Base-by-base conservation (phyloP, 1,140 invertebrate genomes). In the Coelopa frigida region DNA sequence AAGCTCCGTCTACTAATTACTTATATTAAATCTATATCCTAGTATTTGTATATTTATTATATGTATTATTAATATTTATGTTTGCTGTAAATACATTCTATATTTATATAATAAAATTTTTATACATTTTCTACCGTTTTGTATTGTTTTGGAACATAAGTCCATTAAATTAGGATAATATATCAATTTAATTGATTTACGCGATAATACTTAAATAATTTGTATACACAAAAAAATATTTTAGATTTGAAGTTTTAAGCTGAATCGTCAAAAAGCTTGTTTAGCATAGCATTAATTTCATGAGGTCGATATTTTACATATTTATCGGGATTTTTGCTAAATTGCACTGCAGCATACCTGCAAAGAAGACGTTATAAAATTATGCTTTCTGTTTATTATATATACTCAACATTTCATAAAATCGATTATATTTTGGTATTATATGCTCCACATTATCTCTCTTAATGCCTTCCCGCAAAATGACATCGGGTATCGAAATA, bases 311-410 rank as follows among this genome's bases (percentile, higher is more conserved):
- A 94, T 71, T 91, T 94, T 22, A 96, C 80, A 71, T 98, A 97
- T 70, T 98, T 98, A 41, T 90, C 86, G 2, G 81, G 80, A 73
- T 95, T 94, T 72, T 95, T 97, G 7, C 89, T 88, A 66, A 98
- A 98, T 15, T 81, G 78, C 21, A 85, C 71, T 18, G 68, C 61
- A 4, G 78, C 72, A 70, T 84, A 87, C 56, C 82, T 85, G 50
- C 56, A 52, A 53, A 29, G 33, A 21, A 46, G 12, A 35, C n/a
- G 37, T 22, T 22, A 24, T 5, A 24, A 24, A 45, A 37, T n/a
- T 17, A 23, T 1, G 17, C 6, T 29, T 37, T n/a, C 14, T 31
- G 12, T 46, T n/a, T 22, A 37, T 11, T 36, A 1, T 17, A 52
- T 39, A 18, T 39, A 29, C 4, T 40, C 7, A 1, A 86, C 71